These are phyloP conservation scores for Tigriopus californicus DNA, from an alignment of 2,888 invertebrate genomes.

Conservation along the genomic window DNA sequence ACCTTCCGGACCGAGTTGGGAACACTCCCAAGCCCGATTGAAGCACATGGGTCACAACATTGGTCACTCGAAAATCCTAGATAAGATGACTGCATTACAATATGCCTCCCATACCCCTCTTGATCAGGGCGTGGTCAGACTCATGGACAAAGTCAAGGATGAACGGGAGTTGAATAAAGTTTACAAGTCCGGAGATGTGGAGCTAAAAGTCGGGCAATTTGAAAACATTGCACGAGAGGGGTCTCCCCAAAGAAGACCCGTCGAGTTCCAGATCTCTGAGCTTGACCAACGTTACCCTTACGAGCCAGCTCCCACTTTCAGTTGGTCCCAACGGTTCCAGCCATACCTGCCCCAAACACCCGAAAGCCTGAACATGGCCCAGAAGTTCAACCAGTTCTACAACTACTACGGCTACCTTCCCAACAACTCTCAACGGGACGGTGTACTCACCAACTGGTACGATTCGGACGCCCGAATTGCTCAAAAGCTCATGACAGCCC, in stretches of 20 bases:
- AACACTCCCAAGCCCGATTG: not conserved
- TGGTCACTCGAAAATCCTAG: not conserved
- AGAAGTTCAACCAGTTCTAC: constrained; percentile 6
- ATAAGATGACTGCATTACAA: constrained; percentile 4
- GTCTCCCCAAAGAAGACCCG: not conserved
- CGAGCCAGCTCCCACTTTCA: not conserved
- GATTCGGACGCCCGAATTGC: too few species aligned
- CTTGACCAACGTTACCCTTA: not conserved
- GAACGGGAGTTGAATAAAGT: not conserved
- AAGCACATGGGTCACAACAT: constrained; percentile 4
- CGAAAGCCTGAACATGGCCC: not conserved
- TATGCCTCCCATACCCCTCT: not conserved
- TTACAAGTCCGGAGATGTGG: not conserved
- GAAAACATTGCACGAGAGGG: not conserved
- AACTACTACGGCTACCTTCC: constrained; percentile 7
- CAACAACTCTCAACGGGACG: too few species aligned
- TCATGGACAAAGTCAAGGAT: not conserved
- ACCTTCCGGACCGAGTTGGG: not conserved
- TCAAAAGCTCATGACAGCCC: too few species aligned
- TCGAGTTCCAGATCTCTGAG: too few species aligned
- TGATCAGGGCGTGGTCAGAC: not conserved
- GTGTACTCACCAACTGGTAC: too few species aligned
- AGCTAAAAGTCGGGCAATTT: not conserved
- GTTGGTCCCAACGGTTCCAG: constrained; percentile 8
- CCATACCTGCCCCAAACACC: not conserved